Base-by-base conservation (phyloP, 1,140 invertebrate genomes). In the Bombus waltoni region DNA sequence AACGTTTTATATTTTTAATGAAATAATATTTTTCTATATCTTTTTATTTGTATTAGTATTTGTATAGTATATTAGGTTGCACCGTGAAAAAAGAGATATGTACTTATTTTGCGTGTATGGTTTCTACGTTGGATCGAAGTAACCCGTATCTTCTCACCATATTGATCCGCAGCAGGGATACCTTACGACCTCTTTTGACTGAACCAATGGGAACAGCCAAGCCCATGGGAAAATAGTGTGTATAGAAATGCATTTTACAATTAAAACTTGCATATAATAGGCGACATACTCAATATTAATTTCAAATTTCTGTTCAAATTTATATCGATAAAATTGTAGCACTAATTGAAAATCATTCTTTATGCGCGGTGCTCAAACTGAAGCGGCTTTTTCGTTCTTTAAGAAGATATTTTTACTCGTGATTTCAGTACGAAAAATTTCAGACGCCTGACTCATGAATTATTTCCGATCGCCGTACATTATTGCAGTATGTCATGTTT, bases 111-210 rank as follows among this genome's bases (percentile, higher is more conserved):
- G 74, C 22, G 42, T 75, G 4, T 53, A 68, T 68, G 44, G 59
- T 83, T 68, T 77, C 35, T 65, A 68, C 40, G 53, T 44, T 79
- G 32, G 5, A 35, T 62, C 76, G 53, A 80, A 85, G 68, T 62
- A 35, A 44, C 40, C 68, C 32, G 47, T 80, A 59, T 71, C 38
- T 62, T 72, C 76, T 57, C 68, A 53, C 22, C 18, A 85, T 85
- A 85, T 85, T 72, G 76, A 85, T 85, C 83, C 75, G 42, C 25
- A 15, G n/a, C 44, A 28, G 40, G 40, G 68, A 71, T 84, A 71
- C 81, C 81, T 68, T 78, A 83, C 74, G 74, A 83, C 81, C 74
- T 78, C 81, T 77, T 83, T 83, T 57, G 74, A 44, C 78, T 42
- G 47, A 83, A 53, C 74, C 74, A 83, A 76, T 78, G 44, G 44